phyloP scores from a whole-genome alignment of 2,797 vertebrate species.

The Pangasius larnaudii region DNA sequence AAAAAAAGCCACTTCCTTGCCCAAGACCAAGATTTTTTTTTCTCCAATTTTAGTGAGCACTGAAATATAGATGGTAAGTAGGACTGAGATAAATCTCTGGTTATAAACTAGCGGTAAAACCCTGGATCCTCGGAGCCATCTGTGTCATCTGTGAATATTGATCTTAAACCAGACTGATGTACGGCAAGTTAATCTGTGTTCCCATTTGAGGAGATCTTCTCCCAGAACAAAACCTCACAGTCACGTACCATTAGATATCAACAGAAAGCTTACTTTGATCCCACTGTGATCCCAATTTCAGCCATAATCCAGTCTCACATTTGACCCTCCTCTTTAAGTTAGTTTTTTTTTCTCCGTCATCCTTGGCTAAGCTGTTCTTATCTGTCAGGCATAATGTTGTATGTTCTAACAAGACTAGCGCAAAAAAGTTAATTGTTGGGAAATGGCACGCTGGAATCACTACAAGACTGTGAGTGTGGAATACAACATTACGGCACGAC shows the following conservation, averaged over 20 bases:
- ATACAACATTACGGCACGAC: slow-evolving; percentile 63
- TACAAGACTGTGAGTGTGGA: slow-evolving; percentile 52
- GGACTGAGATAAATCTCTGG: slow-evolving; percentile 43
- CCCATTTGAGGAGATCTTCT: slow-evolving; percentile 62
- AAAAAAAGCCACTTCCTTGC: slow-evolving; percentile 59
- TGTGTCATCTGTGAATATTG: slow-evolving; percentile 60
- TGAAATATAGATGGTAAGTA: slow-evolving; percentile 51
- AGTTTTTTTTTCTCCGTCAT: slow-evolving; percentile 56
- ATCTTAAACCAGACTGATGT: slow-evolving; percentile 72
- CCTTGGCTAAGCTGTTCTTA: slow-evolving; percentile 63
- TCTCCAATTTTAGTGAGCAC: slow-evolving; percentile 55
- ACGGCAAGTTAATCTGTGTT: slow-evolving; percentile 70
- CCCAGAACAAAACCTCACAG: slow-evolving; percentile 70
- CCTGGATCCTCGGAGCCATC: slow-evolving; percentile 47
- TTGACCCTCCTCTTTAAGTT: slow-evolving; percentile 69
- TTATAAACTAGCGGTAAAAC: slow-evolving; percentile 58
- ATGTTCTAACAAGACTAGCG: slow-evolving; percentile 59
- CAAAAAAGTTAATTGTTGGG: slow-evolving; percentile 56
- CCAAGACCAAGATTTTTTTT: slow-evolving; percentile 57
- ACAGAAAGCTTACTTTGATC: slow-evolving; percentile 71
- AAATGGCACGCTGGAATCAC: slow-evolving; percentile 45
- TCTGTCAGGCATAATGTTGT: slow-evolving; percentile 59
- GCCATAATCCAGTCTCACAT: slow-evolving; percentile 74
- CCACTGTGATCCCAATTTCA: slow-evolving; percentile 65
- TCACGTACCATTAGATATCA: slow-evolving; percentile 77